Evolutionary conservation across 2,888 invertebrate species (phyloP).

Genomic region (Acanthoscelides obtectus): DNA sequence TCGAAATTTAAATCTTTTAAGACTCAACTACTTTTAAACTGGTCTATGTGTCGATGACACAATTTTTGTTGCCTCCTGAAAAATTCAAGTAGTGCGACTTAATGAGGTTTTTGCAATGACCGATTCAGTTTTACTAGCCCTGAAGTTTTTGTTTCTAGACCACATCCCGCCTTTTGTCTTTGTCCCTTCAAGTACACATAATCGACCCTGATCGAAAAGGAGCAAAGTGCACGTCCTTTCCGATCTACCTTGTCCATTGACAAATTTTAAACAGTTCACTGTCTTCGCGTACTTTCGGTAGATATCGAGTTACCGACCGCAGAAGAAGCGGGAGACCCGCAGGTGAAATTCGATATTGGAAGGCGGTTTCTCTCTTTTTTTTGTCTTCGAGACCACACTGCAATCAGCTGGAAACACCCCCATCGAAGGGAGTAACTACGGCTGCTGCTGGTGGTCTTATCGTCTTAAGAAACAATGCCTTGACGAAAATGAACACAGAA

Average conservation of each 20-base stretch:
- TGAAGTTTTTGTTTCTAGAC: background rate
- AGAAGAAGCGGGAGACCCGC: conserved; percentile 34
- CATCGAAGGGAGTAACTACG: background rate
- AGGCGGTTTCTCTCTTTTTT: conserved; percentile 8
- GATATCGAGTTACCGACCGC: conserved; percentile 40
- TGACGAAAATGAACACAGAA: too few species aligned
- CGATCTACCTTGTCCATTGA: background rate
- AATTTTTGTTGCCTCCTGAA: too few species aligned
- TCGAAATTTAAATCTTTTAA: too few species aligned
- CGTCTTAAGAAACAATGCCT: background rate
- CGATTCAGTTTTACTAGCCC: background rate
- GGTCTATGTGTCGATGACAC: too few species aligned
- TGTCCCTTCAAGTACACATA: background rate
- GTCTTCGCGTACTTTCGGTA: conserved; percentile 2
- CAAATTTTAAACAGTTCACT: background rate
- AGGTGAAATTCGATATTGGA: conserved; percentile 40
- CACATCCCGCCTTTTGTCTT: background rate
- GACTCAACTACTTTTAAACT: too few species aligned
- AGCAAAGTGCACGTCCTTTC: background rate
- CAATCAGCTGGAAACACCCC: background rate
- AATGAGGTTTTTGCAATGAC: too few species aligned
- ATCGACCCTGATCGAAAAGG: background rate
- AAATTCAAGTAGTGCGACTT: too few species aligned
- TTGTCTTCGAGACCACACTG: conserved; percentile 3
- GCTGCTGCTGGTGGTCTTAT: background rate